Conservation (phyloP, 2,888 invertebrate species). For the Odontomyia ornata region DNA sequence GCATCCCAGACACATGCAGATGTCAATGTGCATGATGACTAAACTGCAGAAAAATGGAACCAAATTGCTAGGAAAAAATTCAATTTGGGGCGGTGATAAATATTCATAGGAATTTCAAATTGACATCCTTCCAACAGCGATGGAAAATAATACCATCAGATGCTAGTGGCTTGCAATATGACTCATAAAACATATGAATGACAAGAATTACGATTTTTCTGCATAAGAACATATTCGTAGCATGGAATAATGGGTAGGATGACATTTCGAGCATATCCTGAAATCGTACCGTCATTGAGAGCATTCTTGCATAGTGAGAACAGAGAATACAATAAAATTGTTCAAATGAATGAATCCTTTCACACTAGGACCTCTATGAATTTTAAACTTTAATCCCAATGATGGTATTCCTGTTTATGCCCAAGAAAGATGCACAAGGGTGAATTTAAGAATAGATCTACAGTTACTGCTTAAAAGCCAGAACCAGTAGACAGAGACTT, state of each 20-base stretch:
- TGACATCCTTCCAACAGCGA: constrained; percentile 47
- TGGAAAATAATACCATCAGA: not conserved
- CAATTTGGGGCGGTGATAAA: constrained; percentile 50
- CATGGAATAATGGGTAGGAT: not conserved
- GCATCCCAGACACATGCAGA: not conserved
- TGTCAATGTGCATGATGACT: constrained; percentile 10
- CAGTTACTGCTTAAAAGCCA: too few species aligned
- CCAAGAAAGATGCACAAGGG: too few species aligned
- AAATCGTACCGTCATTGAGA: not conserved
- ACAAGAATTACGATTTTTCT: constrained; percentile 35
- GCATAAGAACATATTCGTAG: constrained; percentile 9
- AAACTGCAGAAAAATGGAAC: constrained; percentile 26
- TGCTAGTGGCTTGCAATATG: constrained; percentile 36
- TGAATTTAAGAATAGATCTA: too few species aligned
- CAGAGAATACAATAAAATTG: not conserved
- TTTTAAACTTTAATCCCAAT: not conserved
- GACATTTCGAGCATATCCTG: not conserved
- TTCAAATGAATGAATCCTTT: constrained; percentile 20
- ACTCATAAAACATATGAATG: constrained; percentile 47
- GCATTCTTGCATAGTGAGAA: not conserved
- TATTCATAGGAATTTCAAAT: constrained; percentile 52
- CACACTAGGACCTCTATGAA: not conserved
- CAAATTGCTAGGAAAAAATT: constrained; percentile 47
- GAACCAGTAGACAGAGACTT: too few species aligned
- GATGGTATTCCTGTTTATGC: too few species aligned